Conservation (phyloP, 2,888 invertebrate species). For the Dione juno region DNA sequence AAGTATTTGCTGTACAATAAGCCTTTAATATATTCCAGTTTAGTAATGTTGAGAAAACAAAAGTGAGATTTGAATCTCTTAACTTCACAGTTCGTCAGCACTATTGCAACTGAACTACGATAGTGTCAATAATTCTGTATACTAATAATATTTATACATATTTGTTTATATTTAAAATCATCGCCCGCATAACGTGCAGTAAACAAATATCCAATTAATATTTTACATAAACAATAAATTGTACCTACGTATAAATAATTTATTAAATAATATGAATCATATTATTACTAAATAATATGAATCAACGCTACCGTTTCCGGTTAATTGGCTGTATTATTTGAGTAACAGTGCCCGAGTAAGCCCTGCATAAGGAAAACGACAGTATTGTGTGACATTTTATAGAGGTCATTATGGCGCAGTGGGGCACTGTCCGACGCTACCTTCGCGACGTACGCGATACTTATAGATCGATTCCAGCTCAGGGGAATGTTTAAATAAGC, state of each 20-base stretch:
- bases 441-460: too few relatives aligned
- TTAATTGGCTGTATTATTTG: conserved; percentile 6
- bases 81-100: background rate
- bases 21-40: too few relatives aligned
- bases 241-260: too few relatives aligned
- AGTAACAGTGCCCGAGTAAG: background rate
- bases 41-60: too few relatives aligned
- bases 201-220: conserved; percentile 6
- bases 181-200: background rate
- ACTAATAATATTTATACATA: background rate
- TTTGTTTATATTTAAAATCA: background rate
- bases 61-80: too few relatives aligned
- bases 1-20: background rate
- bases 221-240: conserved; percentile 1
- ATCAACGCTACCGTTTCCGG: conserved; percentile 8
- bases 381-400: background rate
- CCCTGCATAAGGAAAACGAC: background rate
- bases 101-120: background rate
- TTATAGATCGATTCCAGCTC: too few relatives aligned
- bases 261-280: conserved; percentile 1
- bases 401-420: too few relatives aligned
- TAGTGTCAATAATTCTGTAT: background rate
- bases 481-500: too few relatives aligned
- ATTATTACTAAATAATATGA: background rate
- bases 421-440: too few relatives aligned